These are phyloP conservation scores for Sternotherus odoratus DNA, from an alignment of 2,797 vertebrate genomes.

Conservation along the genomic window DNA sequence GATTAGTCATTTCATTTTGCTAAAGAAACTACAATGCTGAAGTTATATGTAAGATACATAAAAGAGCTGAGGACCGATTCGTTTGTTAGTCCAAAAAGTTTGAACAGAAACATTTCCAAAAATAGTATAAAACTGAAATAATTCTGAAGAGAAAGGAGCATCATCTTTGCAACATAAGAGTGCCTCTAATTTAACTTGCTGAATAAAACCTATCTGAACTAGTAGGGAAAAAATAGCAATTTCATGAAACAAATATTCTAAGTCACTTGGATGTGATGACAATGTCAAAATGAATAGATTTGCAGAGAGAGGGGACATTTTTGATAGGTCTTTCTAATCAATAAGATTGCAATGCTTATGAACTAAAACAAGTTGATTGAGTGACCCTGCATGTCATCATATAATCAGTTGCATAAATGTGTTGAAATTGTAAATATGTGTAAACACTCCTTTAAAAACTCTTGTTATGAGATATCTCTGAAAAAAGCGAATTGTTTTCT, in stretches of 20 bases:
- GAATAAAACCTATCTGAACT: background rate
- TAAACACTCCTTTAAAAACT: background rate
- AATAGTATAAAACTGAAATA: background rate
- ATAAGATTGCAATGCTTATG: background rate
- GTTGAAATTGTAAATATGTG: background rate
- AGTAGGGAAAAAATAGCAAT: background rate
- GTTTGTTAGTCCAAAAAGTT: background rate
- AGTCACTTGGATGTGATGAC: background rate
- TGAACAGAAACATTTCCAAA: background rate
- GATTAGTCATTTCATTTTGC: background rate
- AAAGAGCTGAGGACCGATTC: background rate
- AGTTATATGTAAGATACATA: background rate
- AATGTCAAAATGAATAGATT: background rate
- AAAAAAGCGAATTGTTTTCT: background rate
- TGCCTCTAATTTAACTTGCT: background rate
- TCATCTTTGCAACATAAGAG: background rate
- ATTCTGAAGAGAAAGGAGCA: background rate
- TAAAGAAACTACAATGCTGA: fast-evolving
- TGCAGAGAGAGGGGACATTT: background rate
- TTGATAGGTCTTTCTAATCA: background rate
- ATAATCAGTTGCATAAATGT: background rate
- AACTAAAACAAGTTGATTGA: background rate
- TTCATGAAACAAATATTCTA: background rate
- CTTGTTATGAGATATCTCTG: background rate
- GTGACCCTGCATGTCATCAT: background rate